Conservation (phyloP, 2,113 vertebrate genomes). For the Mesembrinibis cayennensis region DNA sequence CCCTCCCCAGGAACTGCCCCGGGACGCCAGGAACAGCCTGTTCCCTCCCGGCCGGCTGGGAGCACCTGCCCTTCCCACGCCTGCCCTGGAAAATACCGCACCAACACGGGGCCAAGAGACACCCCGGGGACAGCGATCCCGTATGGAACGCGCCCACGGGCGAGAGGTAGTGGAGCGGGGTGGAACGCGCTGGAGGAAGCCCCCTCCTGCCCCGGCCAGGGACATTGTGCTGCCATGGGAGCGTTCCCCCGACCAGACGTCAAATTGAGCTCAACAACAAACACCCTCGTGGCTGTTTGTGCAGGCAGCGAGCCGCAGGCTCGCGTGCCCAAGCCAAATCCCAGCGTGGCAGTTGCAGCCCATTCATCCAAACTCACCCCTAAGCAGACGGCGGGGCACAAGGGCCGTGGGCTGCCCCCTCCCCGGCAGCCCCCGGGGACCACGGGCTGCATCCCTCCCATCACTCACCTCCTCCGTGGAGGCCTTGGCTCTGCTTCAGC, state of each 20-base stretch:
- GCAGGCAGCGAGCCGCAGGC: not conserved
- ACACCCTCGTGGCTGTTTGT: not conserved
- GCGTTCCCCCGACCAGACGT: not conserved
- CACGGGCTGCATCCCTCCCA: not conserved
- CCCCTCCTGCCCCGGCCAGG: not conserved
- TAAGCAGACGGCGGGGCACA: not conserved
- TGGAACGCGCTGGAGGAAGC: not conserved
- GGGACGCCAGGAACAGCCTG: constrained; percentile 30
- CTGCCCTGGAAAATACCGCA: constrained; percentile 3
- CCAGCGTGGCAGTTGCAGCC: not conserved
- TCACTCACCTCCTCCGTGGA: not conserved
- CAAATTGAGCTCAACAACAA: not conserved
- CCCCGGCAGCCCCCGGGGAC: not conserved
- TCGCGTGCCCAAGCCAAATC: not conserved
- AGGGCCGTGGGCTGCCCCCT: not conserved
- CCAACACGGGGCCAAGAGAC: not conserved
- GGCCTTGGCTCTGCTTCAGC: not conserved
- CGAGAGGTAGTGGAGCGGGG: not conserved
- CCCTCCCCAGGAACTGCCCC: constrained; percentile 55
- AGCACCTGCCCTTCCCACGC: constrained; percentile 57
- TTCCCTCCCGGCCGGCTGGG: constrained; percentile 33
- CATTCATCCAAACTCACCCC: not conserved
- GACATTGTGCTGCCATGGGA: not conserved
- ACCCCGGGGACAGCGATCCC: not conserved
- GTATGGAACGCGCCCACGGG: fast-evolving